Evolutionary conservation across 92 coral and sea anemone genomes (phyloP).

Genomic region (Blastomussa wellsi): DNA sequence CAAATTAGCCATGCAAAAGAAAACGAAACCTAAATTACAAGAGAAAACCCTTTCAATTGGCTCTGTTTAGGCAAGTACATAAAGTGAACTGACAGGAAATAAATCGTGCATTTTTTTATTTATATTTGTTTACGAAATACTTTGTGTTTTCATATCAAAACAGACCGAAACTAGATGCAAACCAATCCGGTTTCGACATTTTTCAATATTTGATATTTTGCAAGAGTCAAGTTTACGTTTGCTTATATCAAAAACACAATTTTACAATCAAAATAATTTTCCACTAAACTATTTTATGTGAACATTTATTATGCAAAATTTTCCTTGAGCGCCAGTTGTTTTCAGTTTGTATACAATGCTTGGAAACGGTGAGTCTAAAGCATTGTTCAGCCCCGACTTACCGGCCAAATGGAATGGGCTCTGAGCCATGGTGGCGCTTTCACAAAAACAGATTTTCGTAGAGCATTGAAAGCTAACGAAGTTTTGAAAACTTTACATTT

Average conservation of each 20-base stretch:
- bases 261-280: conserved; percentile 5
- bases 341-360: background rate
- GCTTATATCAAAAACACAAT: background rate
- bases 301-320: background rate
- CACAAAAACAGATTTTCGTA: background rate
- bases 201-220: no score
- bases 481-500: background rate
- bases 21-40: no score
- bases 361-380: background rate
- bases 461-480: background rate
- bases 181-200: background rate
- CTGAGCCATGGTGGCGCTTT: background rate
- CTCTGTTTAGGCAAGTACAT: background rate
- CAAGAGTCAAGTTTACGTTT: background rate
- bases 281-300: conserved; percentile 3
- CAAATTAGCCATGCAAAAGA: background rate
- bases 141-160: background rate
- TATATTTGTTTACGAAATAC: background rate
- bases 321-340: background rate
- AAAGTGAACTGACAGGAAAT: background rate
- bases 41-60: background rate
- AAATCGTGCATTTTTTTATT: background rate
- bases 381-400: conserved; percentile 18
- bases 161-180: background rate
- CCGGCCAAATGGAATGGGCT: conserved; percentile 10